Evolutionary conservation across 2,113 vertebrate genomes (phyloP).

Genomic region (Dasyurus viverrinus): DNA sequence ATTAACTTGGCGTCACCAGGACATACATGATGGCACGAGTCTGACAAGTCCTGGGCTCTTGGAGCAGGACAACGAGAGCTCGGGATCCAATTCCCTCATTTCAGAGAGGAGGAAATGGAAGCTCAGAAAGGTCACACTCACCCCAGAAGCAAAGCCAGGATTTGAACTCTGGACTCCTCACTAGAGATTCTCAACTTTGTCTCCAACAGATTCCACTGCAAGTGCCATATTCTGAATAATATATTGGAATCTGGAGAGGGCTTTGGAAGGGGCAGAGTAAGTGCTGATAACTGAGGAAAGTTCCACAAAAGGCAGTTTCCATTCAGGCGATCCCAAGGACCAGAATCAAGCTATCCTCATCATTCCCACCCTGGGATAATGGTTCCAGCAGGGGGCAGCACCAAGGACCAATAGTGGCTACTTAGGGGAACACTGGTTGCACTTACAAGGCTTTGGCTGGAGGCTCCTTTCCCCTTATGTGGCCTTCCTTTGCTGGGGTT

Average conservation of each 20-base stretch:
- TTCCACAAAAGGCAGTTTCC: neutral
- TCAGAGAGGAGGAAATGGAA: neutral
- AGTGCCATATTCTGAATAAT: neutral
- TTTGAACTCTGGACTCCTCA: neutral
- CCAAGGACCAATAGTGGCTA: neutral
- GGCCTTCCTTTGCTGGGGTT: neutral
- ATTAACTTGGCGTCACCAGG: neutral
- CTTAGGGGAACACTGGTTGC: neutral
- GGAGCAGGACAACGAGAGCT: neutral
- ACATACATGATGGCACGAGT: too few relatives aligned
- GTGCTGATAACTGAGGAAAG: neutral
- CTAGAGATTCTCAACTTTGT: neutral
- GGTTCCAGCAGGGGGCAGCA: neutral
- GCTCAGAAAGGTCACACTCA: neutral
- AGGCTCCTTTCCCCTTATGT: constrained; percentile 21
- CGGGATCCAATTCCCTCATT: neutral
- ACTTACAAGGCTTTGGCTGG: constrained; percentile 32
- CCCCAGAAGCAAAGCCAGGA: neutral
- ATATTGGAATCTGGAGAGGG: neutral
- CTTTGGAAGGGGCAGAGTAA: neutral
- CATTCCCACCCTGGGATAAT: neutral
- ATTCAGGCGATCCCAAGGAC: neutral
- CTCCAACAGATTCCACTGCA: neutral
- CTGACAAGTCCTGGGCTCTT: too few relatives aligned
- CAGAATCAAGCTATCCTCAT: neutral